Percentiles rank a stretch among this genome's conserved stretches.
These are phyloP conservation scores for Rhabdomys pumilio DNA, from an alignment of 2,797 vertebrate genomes.

Conservation along the genomic window DNA sequence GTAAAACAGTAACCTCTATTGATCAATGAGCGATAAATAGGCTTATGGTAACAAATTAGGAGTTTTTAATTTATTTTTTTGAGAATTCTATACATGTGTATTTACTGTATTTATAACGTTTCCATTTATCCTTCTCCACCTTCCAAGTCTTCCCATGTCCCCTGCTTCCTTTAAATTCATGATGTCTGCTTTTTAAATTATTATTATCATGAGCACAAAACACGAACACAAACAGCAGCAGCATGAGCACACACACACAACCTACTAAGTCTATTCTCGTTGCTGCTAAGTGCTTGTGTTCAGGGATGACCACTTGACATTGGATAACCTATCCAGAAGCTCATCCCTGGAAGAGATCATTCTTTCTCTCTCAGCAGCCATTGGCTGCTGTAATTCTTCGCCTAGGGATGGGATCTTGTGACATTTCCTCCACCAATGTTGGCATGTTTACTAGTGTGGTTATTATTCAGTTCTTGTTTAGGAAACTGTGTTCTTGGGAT, in stretches of 20 bases:
- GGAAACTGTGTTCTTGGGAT: not conserved
- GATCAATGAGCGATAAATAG: not conserved
- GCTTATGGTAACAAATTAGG: slow-evolving; percentile 2
- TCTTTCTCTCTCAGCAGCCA: not conserved
- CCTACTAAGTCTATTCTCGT: no score
- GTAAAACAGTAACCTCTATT: slow-evolving; percentile 15
- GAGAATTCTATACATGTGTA: no score
- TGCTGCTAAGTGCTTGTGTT: not conserved
- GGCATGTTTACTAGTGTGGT: not conserved
- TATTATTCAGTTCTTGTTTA: not conserved
- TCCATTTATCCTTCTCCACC: not conserved
- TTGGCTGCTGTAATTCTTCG: not conserved
- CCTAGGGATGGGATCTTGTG: not conserved
- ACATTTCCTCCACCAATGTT: not conserved
- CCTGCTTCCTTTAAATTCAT: no score
- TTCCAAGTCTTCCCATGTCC: not conserved
- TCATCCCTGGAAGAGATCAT: not conserved
- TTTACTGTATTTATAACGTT: no score
- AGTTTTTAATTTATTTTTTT: not conserved
- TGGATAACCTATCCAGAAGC: not conserved
- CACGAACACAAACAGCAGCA: not conserved
- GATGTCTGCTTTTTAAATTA: not conserved
- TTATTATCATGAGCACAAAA: not conserved
- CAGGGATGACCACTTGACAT: not conserved
- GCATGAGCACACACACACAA: not conserved